Base-by-base conservation (phyloP, 30 jellyfish, hydroid and myxozoan genomes). In the Clytia hemisphaerica region DNA sequence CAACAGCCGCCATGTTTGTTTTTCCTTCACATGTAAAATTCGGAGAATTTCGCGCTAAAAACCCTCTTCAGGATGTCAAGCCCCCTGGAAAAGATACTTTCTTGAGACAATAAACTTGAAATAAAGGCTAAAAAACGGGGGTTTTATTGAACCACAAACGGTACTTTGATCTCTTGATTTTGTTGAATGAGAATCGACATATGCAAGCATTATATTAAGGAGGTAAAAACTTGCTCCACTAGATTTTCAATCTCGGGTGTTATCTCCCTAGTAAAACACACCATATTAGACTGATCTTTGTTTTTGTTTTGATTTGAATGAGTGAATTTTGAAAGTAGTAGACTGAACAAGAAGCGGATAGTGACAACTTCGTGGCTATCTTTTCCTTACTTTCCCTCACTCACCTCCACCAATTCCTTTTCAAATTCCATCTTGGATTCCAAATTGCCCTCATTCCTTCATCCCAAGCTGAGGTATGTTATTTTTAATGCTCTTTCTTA, bases 231-330 rank as follows among this genome's bases (percentile, higher is more conserved):
- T 21, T 21, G 30, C 70, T 57, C 7, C 50, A n/a, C 42, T 0
- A 21, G 30, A 57, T 22, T 6, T 57, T 46, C 2, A 46, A n/a
- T 57, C n/a, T n/a, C n/a, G n/a, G n/a, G n/a, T n/a, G n/a, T 57
- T 57, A 57, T 31, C 42, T 57, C 70, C 70, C 50, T 28, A 28
- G 30, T 57, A 22, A 33, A 57, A 30, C 15, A 45, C 70, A 45
- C 30, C 3, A 16, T n/a, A n/a, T n/a, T 33, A n/a, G 29, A 22
- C 30, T 57, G 70, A 57, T 57, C 70, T 57, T 57, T 57, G 70
- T 57, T 57, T 57, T 57, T 38, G 70, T 57, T 57, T 57, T 57
- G 70, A 57, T 57, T 57, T 57, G 70, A 57, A 57, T 57, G 70
- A 57, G 70, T 57, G 70, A 57, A 33, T 33, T n/a, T 31, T 31